Conservation (phyloP, 2,113 vertebrate genomes). For the Rhinopomastus cyanomelas region DNA sequence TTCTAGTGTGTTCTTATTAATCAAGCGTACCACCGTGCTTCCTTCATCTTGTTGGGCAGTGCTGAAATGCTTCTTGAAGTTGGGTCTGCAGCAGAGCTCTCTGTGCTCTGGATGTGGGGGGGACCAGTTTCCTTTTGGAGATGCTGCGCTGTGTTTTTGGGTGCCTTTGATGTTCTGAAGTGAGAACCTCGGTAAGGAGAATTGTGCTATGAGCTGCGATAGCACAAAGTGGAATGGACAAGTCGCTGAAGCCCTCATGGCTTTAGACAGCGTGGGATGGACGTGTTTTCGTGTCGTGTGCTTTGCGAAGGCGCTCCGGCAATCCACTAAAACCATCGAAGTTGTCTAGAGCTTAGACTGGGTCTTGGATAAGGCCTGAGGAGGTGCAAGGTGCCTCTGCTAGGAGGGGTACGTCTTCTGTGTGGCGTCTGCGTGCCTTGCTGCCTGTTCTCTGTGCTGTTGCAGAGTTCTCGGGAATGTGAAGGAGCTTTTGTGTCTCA, state of each 20-base stretch:
- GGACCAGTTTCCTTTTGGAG: not conserved
- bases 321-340: not conserved
- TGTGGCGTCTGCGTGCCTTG: not conserved
- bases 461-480: rapidly evolving
- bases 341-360: not conserved
- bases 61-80: not conserved
- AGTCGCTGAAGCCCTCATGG: not conserved
- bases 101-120: rapidly evolving
- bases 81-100: not conserved
- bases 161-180: not conserved
- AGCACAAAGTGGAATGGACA: not conserved
- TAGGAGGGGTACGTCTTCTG: rapidly evolving
- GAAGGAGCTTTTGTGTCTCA: not conserved
- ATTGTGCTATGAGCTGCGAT: rapidly evolving
- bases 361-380: rapidly evolving
- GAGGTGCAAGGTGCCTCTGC: not conserved
- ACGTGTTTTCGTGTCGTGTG: rapidly evolving
- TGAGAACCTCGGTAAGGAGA: not conserved
- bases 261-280: too few relatives aligned
- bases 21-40: too few relatives aligned
- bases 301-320: not conserved
- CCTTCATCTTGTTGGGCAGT: not conserved
- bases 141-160: rapidly evolving
- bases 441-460: rapidly evolving
- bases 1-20: not conserved